phyloP scores from a whole-genome alignment of 2,797 vertebrate species.

The Ptychadena robeensis region DNA sequence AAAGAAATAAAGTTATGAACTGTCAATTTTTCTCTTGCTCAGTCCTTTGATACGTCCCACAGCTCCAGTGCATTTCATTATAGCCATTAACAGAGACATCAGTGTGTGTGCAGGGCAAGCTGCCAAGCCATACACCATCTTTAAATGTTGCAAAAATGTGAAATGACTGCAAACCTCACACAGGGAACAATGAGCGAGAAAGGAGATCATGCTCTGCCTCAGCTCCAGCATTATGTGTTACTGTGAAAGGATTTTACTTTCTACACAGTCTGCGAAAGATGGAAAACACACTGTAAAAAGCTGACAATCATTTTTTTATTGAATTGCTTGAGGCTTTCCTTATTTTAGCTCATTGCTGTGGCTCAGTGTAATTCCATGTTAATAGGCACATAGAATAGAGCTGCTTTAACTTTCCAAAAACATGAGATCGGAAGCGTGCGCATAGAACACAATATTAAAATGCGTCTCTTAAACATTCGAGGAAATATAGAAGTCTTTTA shows the following conservation, averaged over 20 bases:
- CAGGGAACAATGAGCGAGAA: conserved; percentile 31
- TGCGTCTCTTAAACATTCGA: conserved; percentile 32
- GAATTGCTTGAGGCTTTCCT: conserved; percentile 54
- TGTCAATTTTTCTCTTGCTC: conserved; percentile 20
- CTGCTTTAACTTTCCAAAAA: conserved; percentile 43
- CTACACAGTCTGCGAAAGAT: conserved; percentile 42
- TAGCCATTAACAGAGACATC: conserved; percentile 48
- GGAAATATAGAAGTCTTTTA: conserved; percentile 49
- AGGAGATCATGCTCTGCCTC: conserved; percentile 43
- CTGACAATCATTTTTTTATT: conserved; percentile 60
- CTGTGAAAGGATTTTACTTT: conserved; percentile 39
- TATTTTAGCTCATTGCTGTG: conserved; percentile 56
- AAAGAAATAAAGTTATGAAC: conserved; percentile 17
- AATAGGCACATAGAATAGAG: conserved; percentile 27
- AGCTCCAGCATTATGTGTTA: conserved; percentile 48
- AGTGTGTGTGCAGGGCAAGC: conserved; percentile 28
- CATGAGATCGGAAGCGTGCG: conserved; percentile 13
- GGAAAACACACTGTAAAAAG: conserved; percentile 50
- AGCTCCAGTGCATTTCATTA: conserved; percentile 45
- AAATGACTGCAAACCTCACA: conserved; percentile 45
- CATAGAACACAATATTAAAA: conserved; percentile 42
- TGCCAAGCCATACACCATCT: conserved; percentile 41
- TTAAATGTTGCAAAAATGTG: conserved; percentile 48
- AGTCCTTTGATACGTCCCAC: conserved; percentile 17
- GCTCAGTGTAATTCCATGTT: conserved; percentile 50